Percentiles rank a stretch among this genome's conserved stretches.
Conservation (phyloP, 2,113 vertebrate genomes). For the Chinchilla lanigera region DNA sequence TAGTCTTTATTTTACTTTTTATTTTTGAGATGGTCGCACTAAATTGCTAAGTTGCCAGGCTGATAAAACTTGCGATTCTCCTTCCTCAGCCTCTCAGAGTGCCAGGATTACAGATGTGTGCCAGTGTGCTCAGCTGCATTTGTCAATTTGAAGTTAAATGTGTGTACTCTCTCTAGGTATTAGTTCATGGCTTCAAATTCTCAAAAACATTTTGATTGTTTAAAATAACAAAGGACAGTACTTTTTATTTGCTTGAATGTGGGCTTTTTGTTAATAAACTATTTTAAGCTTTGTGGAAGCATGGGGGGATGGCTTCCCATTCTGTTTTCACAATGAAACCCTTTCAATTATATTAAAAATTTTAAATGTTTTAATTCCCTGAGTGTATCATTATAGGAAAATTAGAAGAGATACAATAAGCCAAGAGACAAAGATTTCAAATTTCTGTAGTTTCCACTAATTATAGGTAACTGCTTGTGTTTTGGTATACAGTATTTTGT, state of each 20-base stretch:
- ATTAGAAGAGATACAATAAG: not conserved
- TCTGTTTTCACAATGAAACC: not conserved
- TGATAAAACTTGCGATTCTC: not conserved
- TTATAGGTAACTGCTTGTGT: not conserved
- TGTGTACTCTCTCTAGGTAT: not conserved
- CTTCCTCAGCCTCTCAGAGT: not conserved
- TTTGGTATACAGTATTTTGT: not conserved
- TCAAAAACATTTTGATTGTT: not conserved
- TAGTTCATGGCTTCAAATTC: not conserved
- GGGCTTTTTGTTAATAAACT: not conserved
- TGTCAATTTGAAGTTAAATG: conserved; percentile 10
- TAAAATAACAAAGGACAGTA: conserved; percentile 4
- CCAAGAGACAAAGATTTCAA: conserved; percentile 18
- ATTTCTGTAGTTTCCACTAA: not conserved
- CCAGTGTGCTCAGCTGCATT: not conserved
- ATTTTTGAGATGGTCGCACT: not conserved
- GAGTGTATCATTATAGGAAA: conserved; percentile 21
- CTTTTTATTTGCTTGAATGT: conserved; percentile 16
- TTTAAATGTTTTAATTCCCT: not conserved
- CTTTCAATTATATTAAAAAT: not conserved
- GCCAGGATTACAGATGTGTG: not conserved
- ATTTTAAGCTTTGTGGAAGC: conserved; percentile 29
- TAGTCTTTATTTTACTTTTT: not conserved
- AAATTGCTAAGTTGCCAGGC: not conserved
- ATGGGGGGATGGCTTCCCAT: not conserved